Base-by-base conservation (phyloP, 2,113 vertebrate genomes). In the Podocnemis expansa region DNA sequence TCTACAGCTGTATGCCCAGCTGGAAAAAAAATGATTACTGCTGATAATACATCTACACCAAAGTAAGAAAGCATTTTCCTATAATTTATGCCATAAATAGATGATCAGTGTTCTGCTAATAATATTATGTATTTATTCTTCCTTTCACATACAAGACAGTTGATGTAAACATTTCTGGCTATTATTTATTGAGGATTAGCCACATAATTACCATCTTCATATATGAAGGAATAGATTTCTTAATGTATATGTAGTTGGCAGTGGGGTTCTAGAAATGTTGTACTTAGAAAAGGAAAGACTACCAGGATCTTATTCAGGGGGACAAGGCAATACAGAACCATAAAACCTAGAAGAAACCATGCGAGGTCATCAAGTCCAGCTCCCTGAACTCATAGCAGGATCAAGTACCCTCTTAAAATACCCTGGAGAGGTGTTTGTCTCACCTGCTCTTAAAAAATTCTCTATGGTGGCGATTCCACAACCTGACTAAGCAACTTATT, bases 21-120 rank as follows among this genome's bases (percentile, higher is more conserved):
- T 85, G 98, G 96, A 86, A 96, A 96, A 97, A 96, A 95, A 97
- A 25, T 91, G 63, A 34, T 96, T 67, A 41, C 93, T 3, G 54
- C 96, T 38, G 97, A 98, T 34, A 98, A 94, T 38, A 98, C 96
- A 1, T 98, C 98, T 22, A 98, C 97, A 25, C 98, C 98, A 91
- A 99, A 97, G 98, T 98, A 97, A 98, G 47, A 56, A 58, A 24
- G 43, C 31, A 0, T 73, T 84, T 84, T 88, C 85, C 78, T 92
- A 85, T 67, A 75, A 45, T 24, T 56, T 27, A 4, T 25, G 13
- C 7, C 47, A 90, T 29, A 63, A 10, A 9, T 81, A 83, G 31
- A 60, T 38, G 45, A 31, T 55, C 60, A 45, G 22, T 78, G 19
- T 76, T 76, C 41, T 58, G 25, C n/a, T 16, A 45, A 58, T 52